A percentile compares a stretch with the other conserved stretches of the same genome.
Evolutionary conservation across 2,888 invertebrate species (phyloP).

Genomic region (Ochropacha duplaris): DNA sequence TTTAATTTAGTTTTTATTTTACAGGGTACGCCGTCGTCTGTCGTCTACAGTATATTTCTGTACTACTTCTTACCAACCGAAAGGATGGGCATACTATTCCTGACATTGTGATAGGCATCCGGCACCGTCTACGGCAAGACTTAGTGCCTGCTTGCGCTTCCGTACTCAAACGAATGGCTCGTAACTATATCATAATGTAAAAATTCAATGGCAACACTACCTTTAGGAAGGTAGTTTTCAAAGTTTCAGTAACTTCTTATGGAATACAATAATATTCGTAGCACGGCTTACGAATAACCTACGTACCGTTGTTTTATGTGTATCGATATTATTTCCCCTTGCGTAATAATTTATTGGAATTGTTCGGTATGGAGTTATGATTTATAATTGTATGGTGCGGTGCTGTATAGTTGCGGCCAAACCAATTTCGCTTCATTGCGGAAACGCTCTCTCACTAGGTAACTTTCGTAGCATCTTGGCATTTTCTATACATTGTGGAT

Average conservation of each 20-base stretch:
- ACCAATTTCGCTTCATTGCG: conserved; percentile 35
- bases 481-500: neutral
- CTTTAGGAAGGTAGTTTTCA: neutral
- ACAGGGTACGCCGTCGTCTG: too few species aligned
- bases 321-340: conserved; percentile 43
- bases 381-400: conserved; percentile 48
- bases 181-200: neutral
- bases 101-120: too few species aligned
- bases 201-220: neutral
- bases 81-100: too few species aligned
- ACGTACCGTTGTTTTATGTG: conserved; percentile 40
- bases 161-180: too few species aligned
- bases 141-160: too few species aligned
- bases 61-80: too few species aligned
- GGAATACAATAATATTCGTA: conserved; percentile 20
- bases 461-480: conserved; percentile 22
- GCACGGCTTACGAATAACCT: conserved; percentile 18
- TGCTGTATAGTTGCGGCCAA: conserved; percentile 38
- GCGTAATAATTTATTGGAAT: conserved; percentile 55
- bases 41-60: too few species aligned
- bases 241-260: conserved; percentile 3
- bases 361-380: conserved; percentile 51
- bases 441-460: conserved; percentile 31
- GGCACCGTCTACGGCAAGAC: too few species aligned
- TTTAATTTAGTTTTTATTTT: too few species aligned